Percentiles rank a stretch among this genome's conserved stretches.
These are phyloP conservation scores for Tenebrosternarchus preto DNA, from an alignment of 2,113 vertebrate species.

Conservation along the genomic window DNA sequence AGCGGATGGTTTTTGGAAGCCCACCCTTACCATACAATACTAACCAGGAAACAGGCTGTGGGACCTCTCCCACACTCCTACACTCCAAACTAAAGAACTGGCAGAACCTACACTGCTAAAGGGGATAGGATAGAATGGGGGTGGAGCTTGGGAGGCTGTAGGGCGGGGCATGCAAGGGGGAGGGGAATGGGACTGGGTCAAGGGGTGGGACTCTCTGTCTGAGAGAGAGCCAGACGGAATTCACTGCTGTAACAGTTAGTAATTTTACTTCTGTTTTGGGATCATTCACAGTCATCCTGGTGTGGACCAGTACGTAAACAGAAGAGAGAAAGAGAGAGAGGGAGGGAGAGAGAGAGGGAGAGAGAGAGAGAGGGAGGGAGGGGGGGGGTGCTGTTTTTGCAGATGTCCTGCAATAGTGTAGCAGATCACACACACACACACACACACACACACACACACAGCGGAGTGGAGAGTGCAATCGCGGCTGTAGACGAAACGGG, in stretches of 20 bases:
- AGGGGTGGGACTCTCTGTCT: too few relatives aligned
- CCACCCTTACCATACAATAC: slow-evolving; percentile 39
- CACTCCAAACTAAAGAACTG: not conserved
- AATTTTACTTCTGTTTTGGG: too few relatives aligned
- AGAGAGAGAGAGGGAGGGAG: not conserved
- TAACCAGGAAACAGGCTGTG: slow-evolving; percentile 39
- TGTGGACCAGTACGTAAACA: not conserved
- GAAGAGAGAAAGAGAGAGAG: not conserved
- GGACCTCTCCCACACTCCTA: slow-evolving; percentile 2
- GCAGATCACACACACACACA: not conserved
- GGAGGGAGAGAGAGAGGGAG: not conserved
- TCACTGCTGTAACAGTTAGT: too few relatives aligned
- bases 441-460: slow-evolving; percentile 3
- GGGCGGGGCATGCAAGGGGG: too few relatives aligned
- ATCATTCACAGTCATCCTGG: too few relatives aligned
- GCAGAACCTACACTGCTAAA: not conserved
- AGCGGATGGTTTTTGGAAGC: slow-evolving; percentile 30
- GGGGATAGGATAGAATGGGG: not conserved
- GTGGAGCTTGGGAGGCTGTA: too few relatives aligned
- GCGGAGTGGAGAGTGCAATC: too few relatives aligned
- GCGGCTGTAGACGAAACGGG: too few relatives aligned
- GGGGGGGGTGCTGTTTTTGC: not conserved
- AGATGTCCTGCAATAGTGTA: too few relatives aligned
- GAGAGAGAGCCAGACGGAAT: too few relatives aligned
- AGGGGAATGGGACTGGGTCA: too few relatives aligned